phyloP scores from a whole-genome alignment of 2,797 vertebrate species.

The Ara ararauna region DNA sequence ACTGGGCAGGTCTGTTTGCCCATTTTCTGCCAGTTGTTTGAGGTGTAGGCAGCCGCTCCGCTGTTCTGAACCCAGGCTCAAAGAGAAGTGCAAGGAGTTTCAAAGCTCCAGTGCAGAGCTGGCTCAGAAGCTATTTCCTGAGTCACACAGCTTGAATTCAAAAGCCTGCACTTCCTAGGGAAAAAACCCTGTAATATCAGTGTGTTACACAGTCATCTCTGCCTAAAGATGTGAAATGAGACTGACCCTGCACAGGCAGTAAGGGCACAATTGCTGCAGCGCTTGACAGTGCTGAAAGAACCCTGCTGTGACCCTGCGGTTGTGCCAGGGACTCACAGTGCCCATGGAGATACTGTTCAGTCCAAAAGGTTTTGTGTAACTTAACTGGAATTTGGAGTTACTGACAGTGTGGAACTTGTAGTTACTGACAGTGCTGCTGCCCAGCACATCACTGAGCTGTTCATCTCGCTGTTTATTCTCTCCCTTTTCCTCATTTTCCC shows the following conservation, averaged over 20 bases:
- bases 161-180: neutral
- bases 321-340: neutral
- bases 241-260: neutral
- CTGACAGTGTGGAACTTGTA: neutral
- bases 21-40: neutral
- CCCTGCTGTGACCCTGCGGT: neutral
- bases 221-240: neutral
- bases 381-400: neutral
- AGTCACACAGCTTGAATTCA: fast-evolving
- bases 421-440: neutral
- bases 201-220: neutral
- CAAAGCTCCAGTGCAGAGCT: neutral
- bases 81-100: neutral
- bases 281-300: neutral
- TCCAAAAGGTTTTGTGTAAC: neutral
- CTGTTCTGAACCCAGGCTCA: neutral
- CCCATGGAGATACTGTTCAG: fast-evolving
- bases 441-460: neutral
- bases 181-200: neutral
- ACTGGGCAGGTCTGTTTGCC: neutral
- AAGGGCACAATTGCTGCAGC: neutral
- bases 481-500: neutral
- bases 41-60: neutral
- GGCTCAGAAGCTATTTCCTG: neutral
- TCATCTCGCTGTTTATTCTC: neutral